Conservation (phyloP, 2,797 vertebrate species). For the Limosa lapponica region DNA sequence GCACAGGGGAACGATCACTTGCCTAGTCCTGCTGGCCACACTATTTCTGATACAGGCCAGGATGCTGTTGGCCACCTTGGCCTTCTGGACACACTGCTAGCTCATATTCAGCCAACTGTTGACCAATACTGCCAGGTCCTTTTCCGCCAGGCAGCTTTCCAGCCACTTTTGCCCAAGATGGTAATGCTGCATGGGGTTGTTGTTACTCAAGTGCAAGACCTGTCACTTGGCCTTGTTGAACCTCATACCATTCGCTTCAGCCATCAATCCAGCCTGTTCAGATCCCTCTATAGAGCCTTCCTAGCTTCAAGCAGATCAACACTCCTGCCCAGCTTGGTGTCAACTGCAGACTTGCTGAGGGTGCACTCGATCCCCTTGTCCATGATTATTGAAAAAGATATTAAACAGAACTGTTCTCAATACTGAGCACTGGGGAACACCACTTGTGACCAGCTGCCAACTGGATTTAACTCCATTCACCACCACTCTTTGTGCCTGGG, state of each 20-base stretch:
- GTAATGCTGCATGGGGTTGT: neutral
- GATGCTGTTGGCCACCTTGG: neutral
- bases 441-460: neutral
- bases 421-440: neutral
- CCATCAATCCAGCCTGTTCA: neutral
- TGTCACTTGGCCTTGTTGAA: neutral
- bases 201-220: neutral
- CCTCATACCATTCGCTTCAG: neutral
- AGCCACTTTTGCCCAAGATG: neutral
- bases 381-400: neutral
- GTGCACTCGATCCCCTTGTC: neutral
- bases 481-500: neutral
- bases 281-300: neutral
- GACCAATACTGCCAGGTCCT: neutral
- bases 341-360: neutral
- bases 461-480: neutral
- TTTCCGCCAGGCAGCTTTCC: neutral
- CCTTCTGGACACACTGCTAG: neutral
- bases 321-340: neutral
- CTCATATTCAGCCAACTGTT: neutral
- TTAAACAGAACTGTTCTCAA: neutral
- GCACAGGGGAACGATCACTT: neutral
- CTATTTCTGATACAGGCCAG: neutral
- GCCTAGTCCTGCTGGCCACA: neutral
- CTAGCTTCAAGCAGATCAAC: neutral